Evolutionary conservation across 1,140 invertebrate genomes (phyloP).

Genomic region (Tetragonula clypearis): DNA sequence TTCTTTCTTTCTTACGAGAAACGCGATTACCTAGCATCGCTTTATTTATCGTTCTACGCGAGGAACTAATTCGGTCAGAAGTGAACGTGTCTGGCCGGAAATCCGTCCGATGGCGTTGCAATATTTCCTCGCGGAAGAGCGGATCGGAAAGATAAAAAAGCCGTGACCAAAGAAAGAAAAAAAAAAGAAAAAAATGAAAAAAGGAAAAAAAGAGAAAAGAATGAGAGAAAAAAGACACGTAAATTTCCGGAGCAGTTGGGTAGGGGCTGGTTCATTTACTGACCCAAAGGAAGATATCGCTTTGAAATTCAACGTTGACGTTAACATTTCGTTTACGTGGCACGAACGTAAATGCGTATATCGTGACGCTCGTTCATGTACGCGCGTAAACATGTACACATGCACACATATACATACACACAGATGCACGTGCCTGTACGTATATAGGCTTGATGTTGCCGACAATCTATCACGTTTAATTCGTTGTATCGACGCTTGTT

Average conservation of each 20-base stretch:
- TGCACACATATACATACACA: background rate
- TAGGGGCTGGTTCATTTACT: constrained; percentile 6
- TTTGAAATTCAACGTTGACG: constrained; percentile 3
- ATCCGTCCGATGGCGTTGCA: background rate
- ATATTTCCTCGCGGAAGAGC: constrained; percentile 7
- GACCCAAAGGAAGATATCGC: constrained; percentile 20
- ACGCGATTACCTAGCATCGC: background rate
- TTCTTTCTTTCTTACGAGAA: background rate
- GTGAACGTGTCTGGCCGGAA: background rate
- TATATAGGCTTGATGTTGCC: background rate
- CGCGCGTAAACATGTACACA: background rate
- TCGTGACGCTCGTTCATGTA: background rate
- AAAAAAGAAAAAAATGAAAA: background rate
- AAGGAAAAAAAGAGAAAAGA: background rate
- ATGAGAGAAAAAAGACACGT: background rate
- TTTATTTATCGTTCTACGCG: constrained; percentile 7
- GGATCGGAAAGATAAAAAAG: background rate
- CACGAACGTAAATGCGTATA: background rate
- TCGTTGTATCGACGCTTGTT: constrained; percentile 15
- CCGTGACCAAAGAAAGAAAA: background rate
- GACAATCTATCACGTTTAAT: constrained; percentile 20
- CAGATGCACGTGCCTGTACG: no score
- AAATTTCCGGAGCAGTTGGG: background rate
- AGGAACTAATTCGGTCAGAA: background rate
- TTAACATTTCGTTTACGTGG: background rate